Evolutionary conservation across 2,797 vertebrate species (phyloP), one percentile per base, ranked within the genome.

Genomic region (Serranus cabrilla): DNA sequence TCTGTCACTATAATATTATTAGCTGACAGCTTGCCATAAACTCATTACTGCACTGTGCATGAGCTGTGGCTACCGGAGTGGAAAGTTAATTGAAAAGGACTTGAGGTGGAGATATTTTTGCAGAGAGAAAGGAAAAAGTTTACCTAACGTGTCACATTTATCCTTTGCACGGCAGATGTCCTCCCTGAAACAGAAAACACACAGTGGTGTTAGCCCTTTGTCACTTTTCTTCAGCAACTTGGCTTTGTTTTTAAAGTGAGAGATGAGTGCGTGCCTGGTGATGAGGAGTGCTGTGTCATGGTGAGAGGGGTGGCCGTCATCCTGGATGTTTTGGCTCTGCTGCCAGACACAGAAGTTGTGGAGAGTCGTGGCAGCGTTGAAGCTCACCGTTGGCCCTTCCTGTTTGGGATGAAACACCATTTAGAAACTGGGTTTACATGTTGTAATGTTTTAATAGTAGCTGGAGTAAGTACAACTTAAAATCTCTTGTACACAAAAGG

Each of bases 271-370:
- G 51, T 65, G 99, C 98, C 98, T 96, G 74, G 98, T 99, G 80
- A 99, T 97, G 74, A 99, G 97, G 82, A 99, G 96, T 9, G 98
- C 97, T 1, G 98, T 99, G 85, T 99, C 98, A 0, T 99, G 97
- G 87, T 99, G 98, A 61, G 94, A 95, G 25, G 97, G 97, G 78
- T 99, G 95, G 71, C 94, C 88, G 93, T 99, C 98, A 11, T 99
- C 97, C 78, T 93, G 91, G 72, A 95, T 76, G 45, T 99, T 99
- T 81, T 99, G 97, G 34, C 87, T 90, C 87, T 98, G 97, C 82
- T 99, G 98, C 98, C 98, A 99, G 75, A 96, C 91, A 56, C 98
- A 99, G 92, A 99, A 99, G 92, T 98, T 99, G 88, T 95, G 97
- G 52, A 99, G 95, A 0, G 98, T 99, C 1, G 96, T 95, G 76